Evolutionary conservation across 2,113 vertebrate species (phyloP).

Genomic region (Perognathus longimembris): DNA sequence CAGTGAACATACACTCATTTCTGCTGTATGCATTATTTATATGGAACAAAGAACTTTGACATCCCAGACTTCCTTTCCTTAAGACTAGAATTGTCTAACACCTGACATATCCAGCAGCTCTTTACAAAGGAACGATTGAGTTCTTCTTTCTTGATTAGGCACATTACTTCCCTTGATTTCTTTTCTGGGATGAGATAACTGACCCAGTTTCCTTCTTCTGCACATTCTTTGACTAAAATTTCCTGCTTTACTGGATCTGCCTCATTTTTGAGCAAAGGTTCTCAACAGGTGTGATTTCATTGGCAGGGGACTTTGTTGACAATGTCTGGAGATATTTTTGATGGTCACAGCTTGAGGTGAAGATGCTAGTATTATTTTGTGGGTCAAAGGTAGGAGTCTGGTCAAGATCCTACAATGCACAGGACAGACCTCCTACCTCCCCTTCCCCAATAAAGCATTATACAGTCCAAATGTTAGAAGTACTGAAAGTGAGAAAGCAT

Average conservation of each 20-base stretch:
- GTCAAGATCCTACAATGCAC: neutral
- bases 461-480: neutral
- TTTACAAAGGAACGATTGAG: neutral
- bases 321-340: constrained; percentile 14
- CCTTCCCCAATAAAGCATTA: too few relatives aligned
- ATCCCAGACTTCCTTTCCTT: neutral
- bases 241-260: neutral
- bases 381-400: neutral
- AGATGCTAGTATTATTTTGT: neutral
- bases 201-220: constrained; percentile 6
- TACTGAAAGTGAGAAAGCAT: neutral
- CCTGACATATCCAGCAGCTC: neutral
- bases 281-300: neutral
- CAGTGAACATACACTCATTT: neutral
- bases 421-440: neutral
- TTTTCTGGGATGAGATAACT: constrained; percentile 22
- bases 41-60: neutral
- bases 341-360: neutral
- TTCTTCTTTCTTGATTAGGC: neutral
- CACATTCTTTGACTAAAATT: constrained; percentile 5
- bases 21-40: neutral
- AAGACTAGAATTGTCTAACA: neutral
- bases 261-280: neutral
- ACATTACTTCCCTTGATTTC: neutral
- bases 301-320: neutral